phyloP scores from a whole-genome alignment of 2,888 invertebrate species.

The Ischnus inquisitorius region DNA sequence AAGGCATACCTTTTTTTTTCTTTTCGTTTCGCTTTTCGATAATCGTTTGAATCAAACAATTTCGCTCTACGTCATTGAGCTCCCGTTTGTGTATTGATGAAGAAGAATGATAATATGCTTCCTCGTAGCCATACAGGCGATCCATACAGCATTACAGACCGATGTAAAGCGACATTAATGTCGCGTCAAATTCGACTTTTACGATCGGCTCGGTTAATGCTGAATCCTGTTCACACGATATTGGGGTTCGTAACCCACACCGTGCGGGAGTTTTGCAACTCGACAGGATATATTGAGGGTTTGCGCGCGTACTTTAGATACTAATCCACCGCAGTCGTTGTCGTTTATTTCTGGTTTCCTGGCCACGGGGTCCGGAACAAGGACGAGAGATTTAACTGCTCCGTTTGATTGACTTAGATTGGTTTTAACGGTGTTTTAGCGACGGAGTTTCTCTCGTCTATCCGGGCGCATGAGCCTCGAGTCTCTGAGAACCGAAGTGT shows the following conservation, averaged over 20 bases:
- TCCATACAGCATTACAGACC: conserved; percentile 44
- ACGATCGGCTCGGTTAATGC: conserved; percentile 53
- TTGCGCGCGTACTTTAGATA: not conserved
- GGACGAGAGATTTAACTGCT: not conserved
- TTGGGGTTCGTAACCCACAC: no score
- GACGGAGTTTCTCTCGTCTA: not conserved
- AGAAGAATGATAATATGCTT: not conserved
- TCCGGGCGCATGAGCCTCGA: not conserved
- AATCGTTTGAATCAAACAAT: no score
- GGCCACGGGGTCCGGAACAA: not conserved
- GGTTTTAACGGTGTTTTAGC: conserved; percentile 23
- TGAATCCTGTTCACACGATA: conserved; percentile 34
- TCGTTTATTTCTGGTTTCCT: conserved; percentile 15
- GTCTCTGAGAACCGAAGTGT: conserved; percentile 14
- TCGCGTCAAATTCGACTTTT: conserved; percentile 65
- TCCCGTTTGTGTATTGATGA: no score
- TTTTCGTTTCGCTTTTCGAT: no score
- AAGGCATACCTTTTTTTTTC: no score
- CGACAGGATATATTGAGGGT: conserved; percentile 5
- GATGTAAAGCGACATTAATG: conserved; percentile 52
- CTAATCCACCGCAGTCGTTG: not conserved
- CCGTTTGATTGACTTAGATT: conserved; percentile 33
- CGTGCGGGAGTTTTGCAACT: not conserved
- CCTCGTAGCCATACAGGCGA: conserved; percentile 36
- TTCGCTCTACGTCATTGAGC: no score